Conservation (phyloP, 2,888 invertebrate genomes). For the Lacanobia wlatinum region DNA sequence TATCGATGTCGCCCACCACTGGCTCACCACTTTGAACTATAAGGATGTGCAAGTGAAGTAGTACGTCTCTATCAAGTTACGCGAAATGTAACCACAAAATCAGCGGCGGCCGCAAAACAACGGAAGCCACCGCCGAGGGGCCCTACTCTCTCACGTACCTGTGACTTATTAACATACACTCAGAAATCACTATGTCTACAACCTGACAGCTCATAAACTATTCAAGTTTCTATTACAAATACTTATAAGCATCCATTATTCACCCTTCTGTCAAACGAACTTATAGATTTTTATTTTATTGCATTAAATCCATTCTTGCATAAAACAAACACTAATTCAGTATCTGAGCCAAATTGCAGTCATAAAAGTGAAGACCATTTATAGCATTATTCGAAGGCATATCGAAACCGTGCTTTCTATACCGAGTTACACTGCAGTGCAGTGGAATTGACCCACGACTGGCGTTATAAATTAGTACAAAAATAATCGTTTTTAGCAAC, state of each 20-base stretch:
- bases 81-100: slow-evolving; percentile 90
- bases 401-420: slow-evolving; percentile 86
- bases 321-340: slow-evolving; percentile 88
- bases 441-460: slow-evolving; percentile 62
- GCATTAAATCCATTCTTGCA: slow-evolving; percentile 82
- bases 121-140: slow-evolving; percentile 85
- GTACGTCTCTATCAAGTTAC: slow-evolving; percentile 87
- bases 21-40: slow-evolving; percentile 66
- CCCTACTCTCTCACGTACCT: slow-evolving; percentile 82
- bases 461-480: slow-evolving; percentile 25
- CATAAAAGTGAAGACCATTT: slow-evolving; percentile 89
- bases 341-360: slow-evolving; percentile 86
- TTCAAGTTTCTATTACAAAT: slow-evolving; percentile 55
- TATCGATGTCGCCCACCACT: slow-evolving; percentile 73
- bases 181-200: slow-evolving; percentile 58
- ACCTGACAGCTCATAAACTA: slow-evolving; percentile 53
- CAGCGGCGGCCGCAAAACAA: slow-evolving; percentile 87
- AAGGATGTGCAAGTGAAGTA: slow-evolving; percentile 84
- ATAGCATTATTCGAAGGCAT: slow-evolving; percentile 89
- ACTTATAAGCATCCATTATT: slow-evolving; percentile 44
- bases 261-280: slow-evolving; percentile 55
- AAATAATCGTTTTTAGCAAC: slow-evolving; percentile 13
- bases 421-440: slow-evolving; percentile 79
- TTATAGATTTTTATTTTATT: slow-evolving; percentile 66
- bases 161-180: slow-evolving; percentile 78